These are phyloP conservation scores for Iguana delicatissima DNA, from an alignment of 2,797 vertebrate species.

Conservation along the genomic window DNA sequence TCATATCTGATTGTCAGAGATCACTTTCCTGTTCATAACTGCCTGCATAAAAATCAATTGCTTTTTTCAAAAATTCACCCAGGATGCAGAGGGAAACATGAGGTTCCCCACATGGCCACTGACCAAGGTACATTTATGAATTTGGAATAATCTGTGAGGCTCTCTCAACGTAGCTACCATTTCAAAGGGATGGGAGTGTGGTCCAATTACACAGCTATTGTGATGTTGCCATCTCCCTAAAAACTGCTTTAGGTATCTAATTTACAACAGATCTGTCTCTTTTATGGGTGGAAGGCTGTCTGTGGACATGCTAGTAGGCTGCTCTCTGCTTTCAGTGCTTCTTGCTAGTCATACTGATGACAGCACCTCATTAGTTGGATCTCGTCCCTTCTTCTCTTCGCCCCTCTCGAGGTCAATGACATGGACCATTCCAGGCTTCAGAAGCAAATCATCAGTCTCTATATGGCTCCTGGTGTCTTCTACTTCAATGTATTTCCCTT, in stretches of 20 bases:
- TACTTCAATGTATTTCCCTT: slow-evolving; percentile 91
- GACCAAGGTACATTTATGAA: slow-evolving; percentile 42
- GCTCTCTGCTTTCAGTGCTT: slow-evolving; percentile 87
- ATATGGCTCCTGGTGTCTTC: slow-evolving; percentile 82
- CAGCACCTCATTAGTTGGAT: slow-evolving; percentile 86
- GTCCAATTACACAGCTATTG: slow-evolving; percentile 49
- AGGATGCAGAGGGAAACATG: not conserved
- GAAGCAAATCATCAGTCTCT: slow-evolving; percentile 84
- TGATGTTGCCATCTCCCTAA: slow-evolving; percentile 18
- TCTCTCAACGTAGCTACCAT: slow-evolving; percentile 65
- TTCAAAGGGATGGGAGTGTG: slow-evolving; percentile 25
- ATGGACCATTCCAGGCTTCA: slow-evolving; percentile 85
- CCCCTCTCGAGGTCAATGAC: slow-evolving; percentile 85
- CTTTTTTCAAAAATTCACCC: slow-evolving; percentile 42
- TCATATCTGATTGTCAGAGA: slow-evolving; percentile 72
- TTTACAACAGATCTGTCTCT: slow-evolving; percentile 86
- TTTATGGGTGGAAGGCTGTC: slow-evolving; percentile 80
- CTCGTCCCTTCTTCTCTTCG: slow-evolving; percentile 87
- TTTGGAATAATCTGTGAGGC: slow-evolving; percentile 61
- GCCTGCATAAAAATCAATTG: slow-evolving; percentile 68
- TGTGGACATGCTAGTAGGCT: slow-evolving; percentile 79
- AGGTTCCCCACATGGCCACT: not conserved
- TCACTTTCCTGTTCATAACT: slow-evolving; percentile 70
- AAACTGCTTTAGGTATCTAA: slow-evolving; percentile 42
- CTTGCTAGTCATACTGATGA: slow-evolving; percentile 95